Base-by-base conservation (phyloP, 1,140 invertebrate genomes). In the Zelostemma sp. region DNA sequence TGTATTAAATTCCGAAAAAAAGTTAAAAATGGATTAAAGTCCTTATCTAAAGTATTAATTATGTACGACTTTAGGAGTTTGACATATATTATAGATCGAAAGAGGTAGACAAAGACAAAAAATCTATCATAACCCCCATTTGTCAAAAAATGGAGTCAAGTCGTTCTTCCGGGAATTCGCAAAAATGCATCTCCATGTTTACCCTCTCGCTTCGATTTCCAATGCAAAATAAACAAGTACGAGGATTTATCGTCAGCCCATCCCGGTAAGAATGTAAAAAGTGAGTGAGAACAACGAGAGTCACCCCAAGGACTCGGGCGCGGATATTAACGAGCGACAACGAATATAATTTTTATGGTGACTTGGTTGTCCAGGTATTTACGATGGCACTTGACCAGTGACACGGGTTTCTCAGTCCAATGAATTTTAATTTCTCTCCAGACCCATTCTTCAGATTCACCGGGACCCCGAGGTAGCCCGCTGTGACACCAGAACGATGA, bases 401-500 rank as follows among this genome's bases (percentile, higher is more conserved):
- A 85, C 82, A 84, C 81, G 82, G 83, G 83, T 85, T 84, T 84
- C 78, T 75, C 72, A 74, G 81, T 77, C 82, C 82, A 83, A 85
- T 84, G 83, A 84, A 85, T 85, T 85, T 85, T 85, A 84, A 83
- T 85, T 85, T 81, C 78, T 73, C 73, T 73, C 61, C 74, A 48
- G 72, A 21, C 68, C 64, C 70, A 67, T 78, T 74, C 73, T 70
- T 65, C 57, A 67, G 75, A 58, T 59, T 47, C 58, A 56, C 38
- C 57, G 61, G 53, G 61, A 72, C 67, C 53, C 61, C 61, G 67
- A 56, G 76, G 76, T 73, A 80, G 78, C 77, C 82, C 75, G 81
- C 82, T 83, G 81, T 75, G 82, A 83, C 80, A 80, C 73, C 72
- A 75, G 72, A 69, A 83, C 81, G 81, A 84, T 84, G 83, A 85